A percentile compares a stretch with the other conserved stretches of the same genome.
Evolutionary conservation across 2,888 invertebrate genomes (phyloP).

Genomic region (Loripinus fragilis): DNA sequence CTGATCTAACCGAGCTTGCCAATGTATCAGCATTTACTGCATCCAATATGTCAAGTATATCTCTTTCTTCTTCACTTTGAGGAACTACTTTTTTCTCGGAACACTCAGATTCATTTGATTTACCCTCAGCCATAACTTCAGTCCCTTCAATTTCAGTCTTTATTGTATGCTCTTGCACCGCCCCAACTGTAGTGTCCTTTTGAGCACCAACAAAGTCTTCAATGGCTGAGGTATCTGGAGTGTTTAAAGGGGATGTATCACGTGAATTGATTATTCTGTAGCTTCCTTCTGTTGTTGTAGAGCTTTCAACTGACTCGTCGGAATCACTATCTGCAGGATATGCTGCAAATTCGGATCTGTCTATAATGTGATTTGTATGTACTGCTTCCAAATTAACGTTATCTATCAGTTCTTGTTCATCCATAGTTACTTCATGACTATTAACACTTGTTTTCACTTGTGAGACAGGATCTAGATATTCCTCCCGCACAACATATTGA

Average conservation of each 20-base stretch:
- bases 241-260: slow-evolving; percentile 41
- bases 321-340: slow-evolving; percentile 36
- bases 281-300: slow-evolving; percentile 68
- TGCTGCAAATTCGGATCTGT: background rate
- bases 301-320: slow-evolving; percentile 59
- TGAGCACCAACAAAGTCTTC: background rate
- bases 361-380: background rate
- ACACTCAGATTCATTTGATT: background rate
- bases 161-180: background rate
- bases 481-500: background rate
- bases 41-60: background rate
- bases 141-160: too few relatives aligned
- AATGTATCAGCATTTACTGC: background rate
- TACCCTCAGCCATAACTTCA: too few relatives aligned
- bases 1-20: too few relatives aligned
- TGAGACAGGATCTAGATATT: background rate
- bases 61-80: background rate
- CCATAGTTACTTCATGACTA: background rate
- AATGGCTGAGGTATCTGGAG: slow-evolving; percentile 36
- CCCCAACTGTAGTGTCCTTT: background rate
- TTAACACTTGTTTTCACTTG: background rate
- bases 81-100: too few relatives aligned
- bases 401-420: background rate
- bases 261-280: slow-evolving; percentile 55
- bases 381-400: background rate